Conservation (phyloP, 92 coral and sea anemone species). For the Scolanthus callimorphus region DNA sequence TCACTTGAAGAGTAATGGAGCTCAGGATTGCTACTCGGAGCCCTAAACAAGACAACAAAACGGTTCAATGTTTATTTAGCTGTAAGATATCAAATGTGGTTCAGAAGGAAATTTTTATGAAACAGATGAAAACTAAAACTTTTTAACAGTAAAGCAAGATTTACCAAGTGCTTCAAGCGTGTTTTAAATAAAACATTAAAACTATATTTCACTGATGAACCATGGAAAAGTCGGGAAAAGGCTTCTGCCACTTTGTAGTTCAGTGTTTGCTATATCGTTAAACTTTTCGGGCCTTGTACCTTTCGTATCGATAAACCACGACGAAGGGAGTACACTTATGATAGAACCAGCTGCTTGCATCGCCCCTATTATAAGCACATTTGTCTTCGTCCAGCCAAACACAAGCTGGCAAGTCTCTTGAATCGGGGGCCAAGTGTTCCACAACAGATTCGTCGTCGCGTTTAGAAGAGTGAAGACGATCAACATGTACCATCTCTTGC, state of each 20-base stretch:
- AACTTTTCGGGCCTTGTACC: too few relatives aligned
- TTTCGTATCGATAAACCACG: constrained; percentile 95
- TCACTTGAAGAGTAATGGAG: constrained; percentile 65
- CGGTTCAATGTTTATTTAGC: too few relatives aligned
- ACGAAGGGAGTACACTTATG: constrained; percentile 80
- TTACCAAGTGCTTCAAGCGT: too few relatives aligned
- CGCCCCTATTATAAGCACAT: constrained; percentile 88
- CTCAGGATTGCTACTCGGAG: constrained; percentile 73
- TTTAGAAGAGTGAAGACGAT: constrained; percentile 64
- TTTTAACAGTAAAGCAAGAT: too few relatives aligned
- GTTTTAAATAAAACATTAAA: too few relatives aligned
- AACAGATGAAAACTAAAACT: too few relatives aligned
- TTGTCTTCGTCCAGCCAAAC: constrained; percentile 72
- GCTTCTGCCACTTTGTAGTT: too few relatives aligned
- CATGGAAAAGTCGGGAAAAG: too few relatives aligned
- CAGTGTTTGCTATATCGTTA: too few relatives aligned
- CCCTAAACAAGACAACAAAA: constrained; percentile 32
- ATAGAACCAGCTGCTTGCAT: constrained; percentile 86
- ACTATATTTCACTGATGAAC: too few relatives aligned
- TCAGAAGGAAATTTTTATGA: too few relatives aligned
- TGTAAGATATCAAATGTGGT: too few relatives aligned
- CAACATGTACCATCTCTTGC: constrained; percentile 83
- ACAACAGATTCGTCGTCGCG: constrained; percentile 73
- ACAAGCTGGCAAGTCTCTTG: constrained; percentile 95
- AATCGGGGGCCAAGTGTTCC: constrained; percentile 98